phyloP scores from a whole-genome alignment of 2,797 vertebrate genomes.

The Argyrosomus regius region DNA sequence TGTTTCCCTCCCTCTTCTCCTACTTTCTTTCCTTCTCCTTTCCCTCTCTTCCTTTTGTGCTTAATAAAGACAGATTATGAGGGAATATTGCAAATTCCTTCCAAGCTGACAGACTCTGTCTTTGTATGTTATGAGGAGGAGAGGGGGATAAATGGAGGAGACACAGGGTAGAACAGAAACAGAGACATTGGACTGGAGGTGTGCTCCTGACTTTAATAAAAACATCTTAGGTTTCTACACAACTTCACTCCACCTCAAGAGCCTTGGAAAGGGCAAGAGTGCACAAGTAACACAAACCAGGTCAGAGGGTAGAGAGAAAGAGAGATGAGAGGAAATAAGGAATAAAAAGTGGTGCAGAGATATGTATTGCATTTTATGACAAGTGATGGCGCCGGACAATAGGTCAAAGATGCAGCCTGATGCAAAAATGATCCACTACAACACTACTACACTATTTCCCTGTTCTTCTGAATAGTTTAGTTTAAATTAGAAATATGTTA shows the following conservation, averaged over 20 bases:
- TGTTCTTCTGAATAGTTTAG: neutral
- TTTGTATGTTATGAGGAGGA: slow-evolving; percentile 33
- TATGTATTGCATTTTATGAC: neutral
- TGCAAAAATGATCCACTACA: neutral
- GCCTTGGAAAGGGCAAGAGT: slow-evolving; percentile 27
- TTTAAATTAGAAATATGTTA: neutral
- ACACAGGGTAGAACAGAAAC: slow-evolving; percentile 19
- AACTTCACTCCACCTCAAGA: slow-evolving; percentile 31
- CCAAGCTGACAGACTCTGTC: slow-evolving; percentile 10
- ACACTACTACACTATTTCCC: neutral
- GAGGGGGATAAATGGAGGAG: slow-evolving; percentile 39
- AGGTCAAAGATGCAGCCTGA: neutral
- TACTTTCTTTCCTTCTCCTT: neutral
- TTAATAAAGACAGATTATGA: slow-evolving; percentile 37
- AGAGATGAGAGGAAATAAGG: neutral
- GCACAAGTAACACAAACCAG: slow-evolving; percentile 29
- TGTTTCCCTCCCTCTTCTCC: too few species aligned
- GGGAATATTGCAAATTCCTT: slow-evolving; percentile 51
- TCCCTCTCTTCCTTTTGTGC: neutral
- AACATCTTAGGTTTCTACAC: slow-evolving; percentile 53
- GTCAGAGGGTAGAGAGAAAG: slow-evolving; percentile 13
- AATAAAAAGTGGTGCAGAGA: neutral
- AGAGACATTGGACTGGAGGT: slow-evolving; percentile 27
- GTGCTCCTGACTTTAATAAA: slow-evolving; percentile 53
- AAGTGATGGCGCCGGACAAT: neutral